Conservation (phyloP, 2,113 vertebrate species). For the Lipotes vexillifer region DNA sequence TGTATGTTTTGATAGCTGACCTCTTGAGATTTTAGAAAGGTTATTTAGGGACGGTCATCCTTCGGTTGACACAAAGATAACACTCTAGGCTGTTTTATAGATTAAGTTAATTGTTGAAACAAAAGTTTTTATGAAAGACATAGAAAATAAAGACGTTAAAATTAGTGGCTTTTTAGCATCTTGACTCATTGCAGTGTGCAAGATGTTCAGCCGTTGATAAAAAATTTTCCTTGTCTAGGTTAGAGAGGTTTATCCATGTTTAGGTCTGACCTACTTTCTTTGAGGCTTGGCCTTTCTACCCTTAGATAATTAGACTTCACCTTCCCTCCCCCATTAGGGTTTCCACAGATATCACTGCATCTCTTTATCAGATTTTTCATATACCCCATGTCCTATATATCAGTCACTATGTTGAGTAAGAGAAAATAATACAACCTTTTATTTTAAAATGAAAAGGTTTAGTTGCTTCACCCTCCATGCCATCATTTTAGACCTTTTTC, state of each 20-base stretch:
- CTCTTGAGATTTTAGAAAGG: background rate
- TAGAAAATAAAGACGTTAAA: background rate
- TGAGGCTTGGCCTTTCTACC: background rate
- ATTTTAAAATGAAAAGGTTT: background rate
- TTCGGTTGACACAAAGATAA: background rate
- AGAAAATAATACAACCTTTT: background rate
- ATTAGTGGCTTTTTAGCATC: background rate
- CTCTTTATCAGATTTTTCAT: background rate
- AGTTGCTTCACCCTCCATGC: background rate
- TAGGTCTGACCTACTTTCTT: background rate
- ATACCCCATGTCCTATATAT: background rate
- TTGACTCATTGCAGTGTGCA: background rate
- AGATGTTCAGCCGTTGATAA: background rate
- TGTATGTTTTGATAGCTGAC: background rate
- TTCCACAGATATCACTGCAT: background rate
- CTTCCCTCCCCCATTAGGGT: background rate
- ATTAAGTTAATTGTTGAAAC: background rate
- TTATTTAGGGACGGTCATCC: background rate
- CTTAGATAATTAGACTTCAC: background rate
- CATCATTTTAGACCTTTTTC: background rate
- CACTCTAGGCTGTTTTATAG: background rate
- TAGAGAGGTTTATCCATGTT: background rate
- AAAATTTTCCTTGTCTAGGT: background rate
- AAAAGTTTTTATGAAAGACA: background rate
- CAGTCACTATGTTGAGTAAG: background rate